These are phyloP conservation scores for Acholoe squamosa DNA, from an alignment of 2,888 invertebrate species.

Conservation along the genomic window DNA sequence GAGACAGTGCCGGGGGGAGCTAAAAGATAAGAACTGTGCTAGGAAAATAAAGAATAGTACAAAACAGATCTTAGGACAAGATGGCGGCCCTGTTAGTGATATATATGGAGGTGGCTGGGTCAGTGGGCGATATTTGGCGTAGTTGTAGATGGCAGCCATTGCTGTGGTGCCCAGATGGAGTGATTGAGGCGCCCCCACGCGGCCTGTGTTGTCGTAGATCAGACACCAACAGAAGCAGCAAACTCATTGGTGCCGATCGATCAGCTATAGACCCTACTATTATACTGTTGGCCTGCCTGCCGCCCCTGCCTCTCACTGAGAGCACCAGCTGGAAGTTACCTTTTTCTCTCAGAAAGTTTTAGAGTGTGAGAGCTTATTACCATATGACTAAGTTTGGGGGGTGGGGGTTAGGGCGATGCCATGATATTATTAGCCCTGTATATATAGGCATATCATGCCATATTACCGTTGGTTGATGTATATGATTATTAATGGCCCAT, in stretches of 20 bases:
- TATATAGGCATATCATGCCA: too few species aligned
- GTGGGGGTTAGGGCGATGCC: too few species aligned
- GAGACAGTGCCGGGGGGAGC: neutral
- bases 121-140: constrained; percentile 39
- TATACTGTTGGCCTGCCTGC: too few species aligned
- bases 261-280: neutral
- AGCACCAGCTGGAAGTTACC: too few species aligned
- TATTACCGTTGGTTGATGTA: too few species aligned
- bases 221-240: constrained; percentile 40
- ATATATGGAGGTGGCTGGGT: neutral
- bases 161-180: constrained; percentile 35
- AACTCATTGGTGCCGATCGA: constrained; percentile 18
- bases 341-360: too few species aligned
- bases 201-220: constrained; percentile 25
- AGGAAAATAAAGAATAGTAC: neutral
- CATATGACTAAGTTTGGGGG: too few species aligned
- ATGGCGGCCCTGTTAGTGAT: neutral
- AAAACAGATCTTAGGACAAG: neutral
- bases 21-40: neutral
- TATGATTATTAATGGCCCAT: too few species aligned
- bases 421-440: too few species aligned
- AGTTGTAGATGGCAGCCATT: constrained; percentile 37
- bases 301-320: too few species aligned
- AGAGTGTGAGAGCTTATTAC: too few species aligned
- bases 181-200: constrained; percentile 41